Base-by-base conservation (phyloP, 2,113 vertebrate genomes). In the Plecturocebus donacophilus region DNA sequence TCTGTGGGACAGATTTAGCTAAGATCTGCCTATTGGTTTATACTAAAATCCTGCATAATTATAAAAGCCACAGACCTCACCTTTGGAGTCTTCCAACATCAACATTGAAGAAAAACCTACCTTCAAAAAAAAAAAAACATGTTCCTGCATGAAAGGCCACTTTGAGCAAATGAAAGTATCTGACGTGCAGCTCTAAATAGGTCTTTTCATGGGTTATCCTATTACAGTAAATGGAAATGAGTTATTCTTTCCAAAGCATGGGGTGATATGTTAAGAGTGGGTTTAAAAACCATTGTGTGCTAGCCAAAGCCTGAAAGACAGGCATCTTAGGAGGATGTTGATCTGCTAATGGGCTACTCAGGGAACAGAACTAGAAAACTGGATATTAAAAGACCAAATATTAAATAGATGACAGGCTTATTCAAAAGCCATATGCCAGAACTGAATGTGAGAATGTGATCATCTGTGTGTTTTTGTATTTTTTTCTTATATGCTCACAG, bases 11-110 rank as follows among this genome's bases (percentile, higher is more conserved):
- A 70, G 77, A 91, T 80, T 90, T 90, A 91, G 66, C 38, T 30
- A 82, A 66, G 75, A 91, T 92, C 87, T 49, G 38, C 56, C 84
- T 71, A 30, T 7, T 83, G 70, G 64, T 81, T 94, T 96, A n/a
- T 73, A 82, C 45, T 84, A 40, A 97, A 90, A 96, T 52, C 32
- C 11, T 79, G 87, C 77, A 61, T 82, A 90, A 90, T 80, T 76
- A 84, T 30, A 77, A 95, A 97, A 96, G 66, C 49, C 95, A 93
- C 93, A 90, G 83, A 90, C n/a, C 27, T 96, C 64, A 90, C 13
- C 68, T 12, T 17, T 47, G 25, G 56, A 87, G 30, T 77, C 45
- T 89, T 90, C 96, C 93, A 97, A 96, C 30, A 40, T 80, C 79
- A 95, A 94, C 94, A 94, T 11, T 61, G 77, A 85, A 94, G 56